phyloP scores from a whole-genome alignment of 2,797 vertebrate genomes.

The Cossypha caffra region DNA sequence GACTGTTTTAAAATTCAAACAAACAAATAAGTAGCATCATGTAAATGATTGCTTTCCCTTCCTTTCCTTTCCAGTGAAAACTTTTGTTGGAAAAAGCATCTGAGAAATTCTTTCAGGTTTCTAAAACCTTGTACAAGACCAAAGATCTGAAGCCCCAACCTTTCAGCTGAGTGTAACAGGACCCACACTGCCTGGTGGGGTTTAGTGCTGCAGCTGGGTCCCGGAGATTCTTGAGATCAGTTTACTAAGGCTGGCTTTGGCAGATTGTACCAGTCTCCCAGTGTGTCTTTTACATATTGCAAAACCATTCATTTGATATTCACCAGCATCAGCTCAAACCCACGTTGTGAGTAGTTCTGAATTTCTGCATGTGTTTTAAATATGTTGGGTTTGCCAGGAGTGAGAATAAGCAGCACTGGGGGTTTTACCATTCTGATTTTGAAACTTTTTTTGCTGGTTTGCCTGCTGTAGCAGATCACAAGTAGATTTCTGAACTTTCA shows the following conservation, averaged over 20 bases:
- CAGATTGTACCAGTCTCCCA: neutral
- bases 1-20: neutral
- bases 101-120: conserved; percentile 35
- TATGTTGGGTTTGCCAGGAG: neutral
- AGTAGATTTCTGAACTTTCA: neutral
- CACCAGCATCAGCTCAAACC: conserved; percentile 18
- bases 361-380: conserved; percentile 41
- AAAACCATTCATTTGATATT: conserved; percentile 53
- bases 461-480: neutral
- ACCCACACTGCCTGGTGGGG: neutral
- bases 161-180: conserved; percentile 36
- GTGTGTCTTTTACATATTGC: conserved; percentile 16
- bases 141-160: neutral
- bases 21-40: neutral
- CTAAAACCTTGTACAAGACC: neutral
- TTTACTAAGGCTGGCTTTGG: conserved; percentile 29
- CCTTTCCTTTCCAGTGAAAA: neutral
- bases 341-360: conserved; percentile 15
- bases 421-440: neutral
- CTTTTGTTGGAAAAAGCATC: neutral
- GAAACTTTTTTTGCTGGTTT: neutral
- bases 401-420: neutral
- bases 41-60: neutral
- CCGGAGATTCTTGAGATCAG: neutral
- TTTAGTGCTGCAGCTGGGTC: conserved; percentile 61